phyloP scores from a whole-genome alignment of 2,888 invertebrate species.

The Craniophora ligustri region DNA sequence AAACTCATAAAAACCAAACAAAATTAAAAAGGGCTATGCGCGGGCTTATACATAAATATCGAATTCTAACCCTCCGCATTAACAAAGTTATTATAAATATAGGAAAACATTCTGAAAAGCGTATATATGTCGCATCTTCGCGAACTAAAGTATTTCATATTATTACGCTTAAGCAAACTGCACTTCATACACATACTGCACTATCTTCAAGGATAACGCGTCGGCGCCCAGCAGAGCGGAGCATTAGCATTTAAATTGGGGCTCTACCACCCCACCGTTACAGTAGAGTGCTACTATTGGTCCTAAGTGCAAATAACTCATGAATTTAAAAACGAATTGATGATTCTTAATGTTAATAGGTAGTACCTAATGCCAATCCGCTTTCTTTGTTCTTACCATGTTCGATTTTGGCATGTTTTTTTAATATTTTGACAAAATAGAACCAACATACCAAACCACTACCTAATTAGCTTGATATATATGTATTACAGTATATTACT shows the following conservation, averaged over 20 bases:
- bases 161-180: constrained; percentile 29
- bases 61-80: no score
- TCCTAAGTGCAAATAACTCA: constrained; percentile 17
- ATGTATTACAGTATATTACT: neutral
- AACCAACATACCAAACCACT: no score
- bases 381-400: no score
- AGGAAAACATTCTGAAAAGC: neutral
- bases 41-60: no score
- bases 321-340: neutral
- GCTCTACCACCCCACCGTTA: constrained; percentile 45
- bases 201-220: constrained; percentile 70
- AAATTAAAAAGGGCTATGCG: no score
- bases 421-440: no score
- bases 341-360: neutral
- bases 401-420: no score
- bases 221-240: constrained; percentile 62
- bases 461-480: no score
- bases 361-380: no score
- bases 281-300: constrained; percentile 38
- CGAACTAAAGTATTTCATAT: constrained; percentile 18
- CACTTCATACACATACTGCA: constrained; percentile 63
- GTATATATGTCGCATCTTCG: constrained; percentile 6
- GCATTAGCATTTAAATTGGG: constrained; percentile 80
- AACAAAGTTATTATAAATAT: no score
- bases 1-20: no score